These are phyloP conservation scores for Polypterus bichir DNA, from an alignment of 2,113 vertebrate species.

Conservation along the genomic window DNA sequence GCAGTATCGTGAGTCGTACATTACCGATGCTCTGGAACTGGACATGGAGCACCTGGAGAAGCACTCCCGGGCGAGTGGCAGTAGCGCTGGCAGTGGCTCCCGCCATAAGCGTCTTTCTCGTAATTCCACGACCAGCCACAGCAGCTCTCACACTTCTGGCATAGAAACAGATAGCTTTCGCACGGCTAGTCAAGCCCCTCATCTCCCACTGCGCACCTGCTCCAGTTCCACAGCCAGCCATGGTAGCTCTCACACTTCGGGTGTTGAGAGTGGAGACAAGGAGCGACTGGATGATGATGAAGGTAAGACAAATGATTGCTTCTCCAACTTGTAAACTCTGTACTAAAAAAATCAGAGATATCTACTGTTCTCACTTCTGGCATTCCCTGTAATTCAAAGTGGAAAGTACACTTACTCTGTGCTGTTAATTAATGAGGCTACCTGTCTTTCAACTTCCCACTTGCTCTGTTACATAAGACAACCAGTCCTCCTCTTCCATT, in stretches of 20 bases:
- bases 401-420: no score
- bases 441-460: no score
- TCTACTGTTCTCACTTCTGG: no score
- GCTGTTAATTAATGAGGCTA: no score
- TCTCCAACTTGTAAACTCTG: no score
- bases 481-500: no score
- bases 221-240: constrained; percentile 88
- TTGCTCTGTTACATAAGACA: no score
- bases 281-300: constrained; percentile 86
- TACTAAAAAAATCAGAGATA: no score
- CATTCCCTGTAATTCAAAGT: no score
- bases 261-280: constrained; percentile 84
- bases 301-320: constrained; percentile 40
- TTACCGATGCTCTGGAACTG: constrained; percentile 87
- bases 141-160: constrained; percentile 93
- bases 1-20: constrained; percentile 95
- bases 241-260: constrained; percentile 87
- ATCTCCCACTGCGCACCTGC: constrained; percentile 73
- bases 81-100: constrained; percentile 72
- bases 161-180: constrained; percentile 75
- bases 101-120: constrained; percentile 80
- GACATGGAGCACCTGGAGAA: constrained; percentile 93
- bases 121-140: constrained; percentile 78
- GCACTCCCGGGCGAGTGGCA: constrained; percentile 80
- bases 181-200: constrained; percentile 40